Conservation (phyloP, 2,113 vertebrate species). For the Sturnira hondurensis region DNA sequence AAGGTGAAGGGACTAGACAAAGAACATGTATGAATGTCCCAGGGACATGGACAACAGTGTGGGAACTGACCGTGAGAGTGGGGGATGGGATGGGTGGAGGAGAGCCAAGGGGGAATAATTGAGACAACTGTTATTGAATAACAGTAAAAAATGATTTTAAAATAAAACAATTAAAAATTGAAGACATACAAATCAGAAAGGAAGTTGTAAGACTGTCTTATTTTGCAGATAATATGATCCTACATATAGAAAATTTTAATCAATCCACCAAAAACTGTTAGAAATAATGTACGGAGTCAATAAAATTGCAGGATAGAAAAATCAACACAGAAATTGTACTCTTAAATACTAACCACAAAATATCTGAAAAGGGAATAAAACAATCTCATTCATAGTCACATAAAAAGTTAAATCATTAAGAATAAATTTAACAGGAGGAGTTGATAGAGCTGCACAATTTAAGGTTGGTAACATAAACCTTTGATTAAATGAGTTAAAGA, state of each 20-base stretch:
- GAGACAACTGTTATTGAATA: too few species aligned
- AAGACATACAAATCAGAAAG: background rate
- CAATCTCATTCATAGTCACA: background rate
- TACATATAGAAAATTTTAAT: background rate
- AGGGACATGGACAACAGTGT: too few species aligned
- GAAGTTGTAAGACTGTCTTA: background rate
- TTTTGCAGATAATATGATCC: background rate
- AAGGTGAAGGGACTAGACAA: too few species aligned
- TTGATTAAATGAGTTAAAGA: background rate
- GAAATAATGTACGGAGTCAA: background rate
- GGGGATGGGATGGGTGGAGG: too few species aligned
- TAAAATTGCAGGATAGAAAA: background rate
- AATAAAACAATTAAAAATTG: background rate
- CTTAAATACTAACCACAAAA: background rate
- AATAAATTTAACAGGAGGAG: background rate
- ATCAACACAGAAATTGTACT: background rate
- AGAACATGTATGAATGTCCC: too few species aligned
- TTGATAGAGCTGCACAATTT: background rate
- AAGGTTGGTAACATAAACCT: background rate
- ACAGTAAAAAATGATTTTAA: too few species aligned
- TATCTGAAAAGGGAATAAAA: background rate
- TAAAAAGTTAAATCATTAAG: background rate
- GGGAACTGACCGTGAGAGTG: too few species aligned
- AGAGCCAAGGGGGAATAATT: too few species aligned
- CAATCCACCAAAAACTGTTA: background rate